Evolutionary conservation across 2,113 vertebrate species (phyloP), one percentile per base, ranked within the genome.

Genomic region (Balaeniceps rex): DNA sequence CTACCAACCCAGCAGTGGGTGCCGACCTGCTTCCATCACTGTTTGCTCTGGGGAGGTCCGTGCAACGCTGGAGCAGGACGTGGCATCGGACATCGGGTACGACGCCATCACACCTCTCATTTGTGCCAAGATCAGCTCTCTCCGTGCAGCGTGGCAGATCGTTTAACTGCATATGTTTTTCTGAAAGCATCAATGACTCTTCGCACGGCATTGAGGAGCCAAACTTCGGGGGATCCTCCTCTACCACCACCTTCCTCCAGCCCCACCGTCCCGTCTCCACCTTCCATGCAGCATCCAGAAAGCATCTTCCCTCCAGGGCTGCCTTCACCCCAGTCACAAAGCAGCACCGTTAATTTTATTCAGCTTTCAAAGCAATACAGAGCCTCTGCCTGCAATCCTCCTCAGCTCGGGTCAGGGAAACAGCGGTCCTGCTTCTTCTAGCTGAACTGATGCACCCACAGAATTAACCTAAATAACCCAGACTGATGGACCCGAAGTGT

Each of bases 31-130:
- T 34, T 14, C 57, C 40, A 12, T 2, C 4, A 1, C n/a, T 10
- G 6, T 15, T 33, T 34, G 40, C 40, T 25, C 3, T 0, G 12
- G 44, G 31, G 11, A 52, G 51, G 61, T 36, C 38, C 10, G 0
- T 9, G 14, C 54, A 36, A 4, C 0, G 4, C 25, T 57, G 64
- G 60, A 29, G 23, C 34, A 42, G 58, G 86, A 63, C 71, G 10
- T 1, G 13, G 38, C n/a, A n/a, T 8, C 2, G 2, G 8, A 23
- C n/a, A 38, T 7, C 1, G 2, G 7, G 33, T 21, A 38, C 63
- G 17, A 33, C 2, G 1, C 14, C 6, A 11, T 17, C 11, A 1
- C 65, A 23, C 10, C 44, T 22, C 57, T 31, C 25, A 14, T 28
- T 8, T 21, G 34, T 17, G 79, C 79, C 2, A 3, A 29, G 12